These are phyloP conservation scores for Dryobota labecula DNA, from an alignment of 2,888 invertebrate genomes.

Conservation along the genomic window DNA sequence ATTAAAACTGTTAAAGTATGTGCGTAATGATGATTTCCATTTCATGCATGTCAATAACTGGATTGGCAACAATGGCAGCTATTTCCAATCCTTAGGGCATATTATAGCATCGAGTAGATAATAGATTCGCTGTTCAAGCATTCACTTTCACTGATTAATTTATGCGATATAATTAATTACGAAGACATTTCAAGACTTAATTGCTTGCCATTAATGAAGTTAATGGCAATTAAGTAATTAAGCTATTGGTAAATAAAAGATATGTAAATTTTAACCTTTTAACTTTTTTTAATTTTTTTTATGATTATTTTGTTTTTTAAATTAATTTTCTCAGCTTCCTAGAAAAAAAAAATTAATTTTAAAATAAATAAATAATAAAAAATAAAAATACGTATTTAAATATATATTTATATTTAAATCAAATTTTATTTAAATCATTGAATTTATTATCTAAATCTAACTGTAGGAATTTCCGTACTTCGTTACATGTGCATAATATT, in stretches of 20 bases:
- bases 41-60: slow-evolving; percentile 11
- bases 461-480: no score
- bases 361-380: no score
- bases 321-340: no score
- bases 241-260: background rate
- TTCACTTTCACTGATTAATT: slow-evolving; percentile 51
- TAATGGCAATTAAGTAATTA: no score
- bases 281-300: no score
- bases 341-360: no score
- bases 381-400: no score
- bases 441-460: no score
- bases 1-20: background rate
- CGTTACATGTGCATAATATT: no score
- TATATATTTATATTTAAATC: no score
- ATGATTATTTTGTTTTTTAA: no score
- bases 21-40: background rate
- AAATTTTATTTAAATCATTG: no score
- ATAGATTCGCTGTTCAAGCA: slow-evolving; percentile 24
- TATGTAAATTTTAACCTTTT: background rate
- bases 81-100: slow-evolving; percentile 35
- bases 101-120: slow-evolving; percentile 28
- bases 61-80: background rate
- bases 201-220: slow-evolving; percentile 3
- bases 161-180: slow-evolving; percentile 31
- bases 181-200: slow-evolving; percentile 13